Conservation (phyloP, 2,888 invertebrate species). For the Athrips mouffetella region DNA sequence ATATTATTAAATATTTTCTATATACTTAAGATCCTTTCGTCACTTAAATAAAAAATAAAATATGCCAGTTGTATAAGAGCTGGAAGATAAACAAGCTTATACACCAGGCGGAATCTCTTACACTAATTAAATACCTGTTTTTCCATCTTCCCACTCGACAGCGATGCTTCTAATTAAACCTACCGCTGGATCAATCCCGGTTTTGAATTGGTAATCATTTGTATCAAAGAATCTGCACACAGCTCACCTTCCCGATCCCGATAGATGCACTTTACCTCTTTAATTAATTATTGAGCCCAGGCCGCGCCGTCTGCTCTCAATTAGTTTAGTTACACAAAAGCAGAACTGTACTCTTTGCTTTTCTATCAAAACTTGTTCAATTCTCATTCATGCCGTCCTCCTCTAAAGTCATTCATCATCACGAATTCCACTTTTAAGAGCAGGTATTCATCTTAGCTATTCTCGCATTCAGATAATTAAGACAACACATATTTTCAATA, state of each 20-base stretch:
- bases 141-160: conserved; percentile 32
- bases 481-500: too few species aligned
- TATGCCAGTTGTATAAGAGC: conserved; percentile 24
- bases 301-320: conserved; percentile 47
- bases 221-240: conserved; percentile 63
- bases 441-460: too few species aligned
- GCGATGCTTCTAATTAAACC: conserved; percentile 66
- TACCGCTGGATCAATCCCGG: conserved; percentile 44
- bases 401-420: too few species aligned
- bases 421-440: too few species aligned
- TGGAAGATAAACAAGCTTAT: conserved; percentile 27
- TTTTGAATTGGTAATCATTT: conserved; percentile 74
- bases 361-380: conserved; percentile 9
- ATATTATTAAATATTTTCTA: too few species aligned
- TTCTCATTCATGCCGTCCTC: conserved; percentile 12
- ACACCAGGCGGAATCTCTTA: conserved; percentile 24
- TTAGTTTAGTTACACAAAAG: conserved; percentile 43
- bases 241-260: conserved; percentile 31
- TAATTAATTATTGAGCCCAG: conserved; percentile 42
- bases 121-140: conserved; percentile 44
- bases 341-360: conserved; percentile 18
- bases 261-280: conserved; percentile 21
- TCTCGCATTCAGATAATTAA: too few species aligned
- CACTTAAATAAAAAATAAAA: too few species aligned
- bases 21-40: too few species aligned